A percentile compares a stretch with the other conserved stretches of the same genome.
phyloP scores from a whole-genome alignment of 2,113 vertebrate species.

The Phainopepla nitens region DNA sequence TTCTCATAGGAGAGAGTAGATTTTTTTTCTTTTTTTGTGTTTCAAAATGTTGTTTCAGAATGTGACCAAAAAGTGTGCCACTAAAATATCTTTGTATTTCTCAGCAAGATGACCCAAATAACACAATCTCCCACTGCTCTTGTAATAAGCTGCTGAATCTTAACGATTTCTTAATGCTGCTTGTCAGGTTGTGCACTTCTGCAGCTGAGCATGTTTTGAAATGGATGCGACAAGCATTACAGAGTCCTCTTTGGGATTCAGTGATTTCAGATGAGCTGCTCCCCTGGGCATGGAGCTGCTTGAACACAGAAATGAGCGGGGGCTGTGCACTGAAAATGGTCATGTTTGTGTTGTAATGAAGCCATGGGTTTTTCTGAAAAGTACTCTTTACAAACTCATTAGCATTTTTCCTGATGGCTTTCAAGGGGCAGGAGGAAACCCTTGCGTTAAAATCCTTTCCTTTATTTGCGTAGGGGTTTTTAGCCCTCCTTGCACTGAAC shows the following conservation, averaged over 20 bases:
- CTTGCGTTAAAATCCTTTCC: not conserved
- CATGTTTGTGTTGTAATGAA: not conserved
- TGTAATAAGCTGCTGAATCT: constrained; percentile 7
- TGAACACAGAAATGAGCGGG: fast-evolving
- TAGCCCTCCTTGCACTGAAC: not conserved
- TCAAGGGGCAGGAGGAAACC: not conserved
- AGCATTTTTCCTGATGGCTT: not conserved
- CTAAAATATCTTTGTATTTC: not conserved
- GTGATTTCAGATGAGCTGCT: not conserved
- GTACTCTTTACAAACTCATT: not conserved
- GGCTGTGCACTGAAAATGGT: not conserved
- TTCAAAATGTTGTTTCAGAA: not conserved
- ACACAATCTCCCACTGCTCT: not conserved
- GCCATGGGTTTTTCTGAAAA: not conserved
- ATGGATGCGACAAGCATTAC: not conserved
- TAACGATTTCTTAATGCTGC: not conserved
- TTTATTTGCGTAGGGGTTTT: not conserved
- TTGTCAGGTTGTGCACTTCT: not conserved
- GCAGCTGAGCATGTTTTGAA: not conserved
- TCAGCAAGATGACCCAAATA: constrained; percentile 1
- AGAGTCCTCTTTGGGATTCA: not conserved
- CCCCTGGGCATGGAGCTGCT: not conserved
- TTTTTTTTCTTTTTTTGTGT: not conserved
- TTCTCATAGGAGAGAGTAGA: not conserved
- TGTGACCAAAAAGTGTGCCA: not conserved